Conservation (phyloP, 2,888 invertebrate genomes). For the Phlogophora meticulosa region DNA sequence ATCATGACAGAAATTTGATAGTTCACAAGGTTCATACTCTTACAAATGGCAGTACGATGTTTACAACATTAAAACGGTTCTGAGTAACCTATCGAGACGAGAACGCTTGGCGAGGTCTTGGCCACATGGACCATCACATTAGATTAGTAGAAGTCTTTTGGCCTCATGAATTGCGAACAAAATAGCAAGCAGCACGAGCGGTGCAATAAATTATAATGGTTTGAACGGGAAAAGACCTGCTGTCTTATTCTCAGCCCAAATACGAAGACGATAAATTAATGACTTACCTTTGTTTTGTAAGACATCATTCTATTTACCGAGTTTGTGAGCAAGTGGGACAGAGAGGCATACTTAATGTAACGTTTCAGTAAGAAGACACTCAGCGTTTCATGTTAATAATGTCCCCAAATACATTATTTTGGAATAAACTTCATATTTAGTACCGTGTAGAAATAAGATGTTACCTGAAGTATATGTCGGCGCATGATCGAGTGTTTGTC, state of each 20-base stretch:
- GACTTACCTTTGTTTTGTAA: conserved; percentile 37
- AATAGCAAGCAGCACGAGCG: neutral
- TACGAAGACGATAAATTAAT: conserved; percentile 46
- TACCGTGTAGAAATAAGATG: conserved; percentile 1
- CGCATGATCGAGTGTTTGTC: too few species aligned
- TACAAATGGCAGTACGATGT: neutral
- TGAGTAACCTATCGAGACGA: neutral
- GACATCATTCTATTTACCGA: conserved; percentile 2
- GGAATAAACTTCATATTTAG: neutral
- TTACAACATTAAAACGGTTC: neutral
- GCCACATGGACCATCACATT: neutral
- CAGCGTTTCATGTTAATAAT: neutral
- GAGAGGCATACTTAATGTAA: conserved; percentile 7
- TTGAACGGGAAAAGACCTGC: conserved; percentile 23
- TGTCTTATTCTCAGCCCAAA: conserved; percentile 27
- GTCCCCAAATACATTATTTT: neutral
- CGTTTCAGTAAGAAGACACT: neutral
- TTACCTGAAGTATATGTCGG: too few species aligned
- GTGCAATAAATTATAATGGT: conserved; percentile 28
- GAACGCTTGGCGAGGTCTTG: too few species aligned
- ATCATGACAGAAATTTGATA: neutral
- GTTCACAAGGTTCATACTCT: neutral
- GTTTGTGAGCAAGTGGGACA: conserved; percentile 4
- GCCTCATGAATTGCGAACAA: neutral
- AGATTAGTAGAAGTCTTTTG: neutral